Conservation (phyloP, 2,797 vertebrate species). For the Paguma larvata region DNA sequence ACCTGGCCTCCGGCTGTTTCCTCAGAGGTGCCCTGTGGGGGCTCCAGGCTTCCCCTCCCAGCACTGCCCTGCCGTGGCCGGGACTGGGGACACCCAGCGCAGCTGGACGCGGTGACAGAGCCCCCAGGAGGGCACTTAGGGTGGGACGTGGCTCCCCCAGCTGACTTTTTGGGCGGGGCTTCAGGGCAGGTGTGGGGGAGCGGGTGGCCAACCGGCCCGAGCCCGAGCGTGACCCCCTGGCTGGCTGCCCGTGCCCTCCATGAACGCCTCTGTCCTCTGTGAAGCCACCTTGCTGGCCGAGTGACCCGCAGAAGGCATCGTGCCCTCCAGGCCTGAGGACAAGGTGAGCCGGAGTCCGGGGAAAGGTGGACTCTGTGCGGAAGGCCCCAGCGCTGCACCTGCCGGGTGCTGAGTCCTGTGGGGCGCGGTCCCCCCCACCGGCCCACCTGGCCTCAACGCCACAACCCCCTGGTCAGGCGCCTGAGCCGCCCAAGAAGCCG, state of each 20-base stretch:
- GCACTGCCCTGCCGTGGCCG: neutral
- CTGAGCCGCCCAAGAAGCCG: neutral
- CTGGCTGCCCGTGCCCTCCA: rapidly evolving
- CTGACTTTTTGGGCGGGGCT: neutral
- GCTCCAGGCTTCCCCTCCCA: rapidly evolving
- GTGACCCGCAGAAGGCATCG: neutral
- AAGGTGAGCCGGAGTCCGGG: neutral
- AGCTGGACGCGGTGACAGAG: neutral
- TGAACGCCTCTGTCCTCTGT: neutral
- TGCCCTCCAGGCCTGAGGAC: neutral
- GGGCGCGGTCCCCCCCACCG: rapidly evolving
- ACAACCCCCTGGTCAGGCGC: rapidly evolving
- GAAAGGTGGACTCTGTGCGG: too few species aligned
- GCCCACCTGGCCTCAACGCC: rapidly evolving
- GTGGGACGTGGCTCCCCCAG: rapidly evolving
- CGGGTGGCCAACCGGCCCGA: rapidly evolving
- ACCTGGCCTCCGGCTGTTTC: neutral
- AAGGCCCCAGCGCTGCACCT: rapidly evolving
- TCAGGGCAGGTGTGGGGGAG: rapidly evolving
- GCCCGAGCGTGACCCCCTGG: rapidly evolving
- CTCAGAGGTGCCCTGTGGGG: too few species aligned
- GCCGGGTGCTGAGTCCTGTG: neutral
- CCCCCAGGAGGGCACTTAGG: rapidly evolving
- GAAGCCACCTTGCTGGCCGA: too few species aligned
- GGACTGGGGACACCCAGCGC: too few species aligned